Conservation (phyloP, 2,888 invertebrate genomes). For the Philaethria dido region DNA sequence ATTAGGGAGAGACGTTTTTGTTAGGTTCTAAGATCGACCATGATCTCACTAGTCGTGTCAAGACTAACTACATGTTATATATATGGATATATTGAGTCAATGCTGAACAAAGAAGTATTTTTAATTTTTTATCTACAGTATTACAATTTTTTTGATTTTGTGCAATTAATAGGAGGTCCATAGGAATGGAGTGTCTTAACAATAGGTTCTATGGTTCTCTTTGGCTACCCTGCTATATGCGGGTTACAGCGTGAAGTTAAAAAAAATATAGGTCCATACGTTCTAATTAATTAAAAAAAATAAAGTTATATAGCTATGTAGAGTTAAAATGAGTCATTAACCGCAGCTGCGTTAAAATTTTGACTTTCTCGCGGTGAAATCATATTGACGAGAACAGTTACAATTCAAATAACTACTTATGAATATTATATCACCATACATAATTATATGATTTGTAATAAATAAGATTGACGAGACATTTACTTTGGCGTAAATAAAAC, state of each 20-base stretch:
- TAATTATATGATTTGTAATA: background rate
- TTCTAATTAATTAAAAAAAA: background rate
- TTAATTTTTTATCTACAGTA: background rate
- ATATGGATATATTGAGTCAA: slow-evolving; percentile 13
- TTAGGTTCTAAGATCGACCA: slow-evolving; percentile 33
- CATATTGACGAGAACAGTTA: slow-evolving; percentile 9
- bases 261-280: too few relatives aligned
- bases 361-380: slow-evolving; percentile 38
- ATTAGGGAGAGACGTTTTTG: slow-evolving; percentile 33
- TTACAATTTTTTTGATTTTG: background rate
- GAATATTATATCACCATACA: slow-evolving; percentile 1
- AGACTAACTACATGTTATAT: slow-evolving; percentile 15
- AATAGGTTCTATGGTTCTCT: too few relatives aligned
- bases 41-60: slow-evolving; percentile 37
- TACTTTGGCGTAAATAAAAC: background rate
- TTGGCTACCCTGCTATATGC: too few relatives aligned
- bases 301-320: background rate
- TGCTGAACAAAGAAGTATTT: slow-evolving; percentile 21
- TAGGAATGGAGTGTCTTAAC: too few relatives aligned
- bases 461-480: background rate
- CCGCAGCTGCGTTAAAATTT: slow-evolving; percentile 19
- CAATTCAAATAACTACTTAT: slow-evolving; percentile 18
- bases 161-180: too few relatives aligned
- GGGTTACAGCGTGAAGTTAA: too few relatives aligned
- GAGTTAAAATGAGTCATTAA: slow-evolving; percentile 11